phyloP scores from a whole-genome alignment of 2,888 invertebrate species.

The Patella ulyssiponensis region DNA sequence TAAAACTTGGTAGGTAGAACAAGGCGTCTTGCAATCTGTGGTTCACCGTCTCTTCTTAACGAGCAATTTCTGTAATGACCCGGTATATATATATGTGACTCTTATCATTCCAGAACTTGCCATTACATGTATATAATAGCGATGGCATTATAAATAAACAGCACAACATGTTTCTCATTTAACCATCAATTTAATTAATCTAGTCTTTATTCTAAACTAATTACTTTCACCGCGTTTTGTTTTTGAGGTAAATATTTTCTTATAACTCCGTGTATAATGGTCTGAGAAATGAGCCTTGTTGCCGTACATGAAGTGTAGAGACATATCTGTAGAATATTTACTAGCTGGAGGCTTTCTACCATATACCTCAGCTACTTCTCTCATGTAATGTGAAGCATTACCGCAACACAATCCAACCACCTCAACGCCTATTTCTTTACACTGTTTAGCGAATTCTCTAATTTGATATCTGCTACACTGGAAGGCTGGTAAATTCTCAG shows the following conservation, averaged over 20 bases:
- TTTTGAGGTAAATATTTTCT: not conserved
- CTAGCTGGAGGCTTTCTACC: conserved; percentile 54
- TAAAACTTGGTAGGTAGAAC: too few species aligned
- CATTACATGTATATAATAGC: too few species aligned
- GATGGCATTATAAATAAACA: too few species aligned
- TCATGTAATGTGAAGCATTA: conserved; percentile 52
- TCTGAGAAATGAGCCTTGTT: not conserved
- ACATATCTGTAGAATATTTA: conserved; percentile 54
- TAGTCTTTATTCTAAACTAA: too few species aligned
- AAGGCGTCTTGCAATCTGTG: too few species aligned
- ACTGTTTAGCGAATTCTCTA: conserved; percentile 52
- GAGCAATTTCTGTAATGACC: too few species aligned
- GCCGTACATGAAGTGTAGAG: not conserved
- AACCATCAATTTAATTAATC: too few species aligned
- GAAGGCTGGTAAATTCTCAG: conserved; percentile 48
- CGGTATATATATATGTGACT: too few species aligned
- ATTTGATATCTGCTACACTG: conserved; percentile 52
- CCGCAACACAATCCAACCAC: conserved; percentile 68
- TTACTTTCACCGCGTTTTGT: not conserved
- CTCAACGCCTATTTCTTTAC: conserved; percentile 55
- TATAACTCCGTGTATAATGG: not conserved
- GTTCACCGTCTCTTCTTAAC: too few species aligned
- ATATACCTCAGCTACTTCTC: conserved; percentile 56
- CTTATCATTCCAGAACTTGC: too few species aligned
- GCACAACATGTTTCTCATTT: too few species aligned